These are phyloP conservation scores for Callimorpha dominula DNA, from an alignment of 2,888 invertebrate genomes.

Conservation along the genomic window DNA sequence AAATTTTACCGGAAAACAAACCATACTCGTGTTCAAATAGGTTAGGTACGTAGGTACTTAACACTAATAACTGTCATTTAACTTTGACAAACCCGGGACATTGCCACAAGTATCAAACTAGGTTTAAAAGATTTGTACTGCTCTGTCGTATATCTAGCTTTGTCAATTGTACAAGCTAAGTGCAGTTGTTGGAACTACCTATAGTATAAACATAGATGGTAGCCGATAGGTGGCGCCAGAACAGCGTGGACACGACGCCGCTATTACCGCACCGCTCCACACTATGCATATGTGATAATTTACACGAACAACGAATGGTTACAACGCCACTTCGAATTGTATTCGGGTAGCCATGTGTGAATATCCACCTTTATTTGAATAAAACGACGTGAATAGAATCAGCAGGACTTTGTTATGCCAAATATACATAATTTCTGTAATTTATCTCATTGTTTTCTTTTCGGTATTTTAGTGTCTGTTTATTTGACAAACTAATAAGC, in stretches of 20 bases:
- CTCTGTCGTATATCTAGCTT: background rate
- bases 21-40: too few species aligned
- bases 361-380: slow-evolving; percentile 64
- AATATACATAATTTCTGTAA: background rate
- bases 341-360: slow-evolving; percentile 71
- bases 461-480: background rate
- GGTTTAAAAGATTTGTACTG: background rate
- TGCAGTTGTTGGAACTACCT: slow-evolving; percentile 32
- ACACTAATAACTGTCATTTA: too few species aligned
- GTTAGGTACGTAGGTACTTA: too few species aligned
- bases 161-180: slow-evolving; percentile 36
- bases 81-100: background rate
- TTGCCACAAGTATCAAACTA: background rate
- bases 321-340: slow-evolving; percentile 65
- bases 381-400: slow-evolving; percentile 40
- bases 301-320: slow-evolving; percentile 69
- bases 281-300: slow-evolving; percentile 74
- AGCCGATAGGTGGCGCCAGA: slow-evolving; percentile 68
- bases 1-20: too few species aligned
- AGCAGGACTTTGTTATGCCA: slow-evolving; percentile 21
- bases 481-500: background rate
- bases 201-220: slow-evolving; percentile 57
- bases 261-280: slow-evolving; percentile 61
- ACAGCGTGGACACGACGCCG: slow-evolving; percentile 60
- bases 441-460: background rate